These are phyloP conservation scores for Ips typographus DNA, from an alignment of 1,140 invertebrate genomes.

Conservation along the genomic window DNA sequence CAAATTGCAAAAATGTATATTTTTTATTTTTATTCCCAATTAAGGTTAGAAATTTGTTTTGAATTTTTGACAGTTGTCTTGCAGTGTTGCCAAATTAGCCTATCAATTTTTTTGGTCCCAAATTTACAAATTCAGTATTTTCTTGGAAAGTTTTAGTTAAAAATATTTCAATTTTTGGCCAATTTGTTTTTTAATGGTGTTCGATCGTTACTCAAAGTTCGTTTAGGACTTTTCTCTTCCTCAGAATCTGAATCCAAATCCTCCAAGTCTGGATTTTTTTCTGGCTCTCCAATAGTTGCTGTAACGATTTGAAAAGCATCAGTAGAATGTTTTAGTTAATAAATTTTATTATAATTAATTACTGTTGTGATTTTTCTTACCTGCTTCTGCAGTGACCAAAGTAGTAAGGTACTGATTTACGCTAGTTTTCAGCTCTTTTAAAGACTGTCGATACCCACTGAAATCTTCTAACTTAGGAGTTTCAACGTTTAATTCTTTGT, in stretches of 20 bases:
- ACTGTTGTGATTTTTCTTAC: background rate
- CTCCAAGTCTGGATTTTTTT: conserved; percentile 3
- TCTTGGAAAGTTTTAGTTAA: background rate
- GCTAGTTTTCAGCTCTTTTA: conserved; percentile 29
- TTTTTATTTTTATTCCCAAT: background rate
- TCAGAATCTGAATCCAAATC: conserved; percentile 19
- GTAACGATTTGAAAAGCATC: conserved; percentile 5
- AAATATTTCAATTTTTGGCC: background rate
- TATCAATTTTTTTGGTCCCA: background rate
- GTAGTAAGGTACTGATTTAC: conserved; percentile 32
- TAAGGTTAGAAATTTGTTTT: background rate
- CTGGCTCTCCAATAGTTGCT: background rate
- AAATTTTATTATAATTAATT: background rate
- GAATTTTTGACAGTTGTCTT: background rate
- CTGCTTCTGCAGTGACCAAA: conserved; percentile 26
- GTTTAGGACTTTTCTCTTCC: conserved; percentile 21
- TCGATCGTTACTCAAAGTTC: conserved; percentile 18
- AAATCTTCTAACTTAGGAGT: conserved; percentile 22
- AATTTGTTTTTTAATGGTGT: conserved; percentile 16
- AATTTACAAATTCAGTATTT: background rate
- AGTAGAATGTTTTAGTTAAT: background rate
- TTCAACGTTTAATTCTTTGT: conserved; percentile 27
- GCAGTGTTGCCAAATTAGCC: background rate
- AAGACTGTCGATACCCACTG: conserved; percentile 19
- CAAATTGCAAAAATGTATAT: background rate